A percentile compares a stretch with the other conserved stretches of the same genome.
Evolutionary conservation across 2,797 vertebrate species (phyloP).

Genomic region (Typhlichthys subterraneus): DNA sequence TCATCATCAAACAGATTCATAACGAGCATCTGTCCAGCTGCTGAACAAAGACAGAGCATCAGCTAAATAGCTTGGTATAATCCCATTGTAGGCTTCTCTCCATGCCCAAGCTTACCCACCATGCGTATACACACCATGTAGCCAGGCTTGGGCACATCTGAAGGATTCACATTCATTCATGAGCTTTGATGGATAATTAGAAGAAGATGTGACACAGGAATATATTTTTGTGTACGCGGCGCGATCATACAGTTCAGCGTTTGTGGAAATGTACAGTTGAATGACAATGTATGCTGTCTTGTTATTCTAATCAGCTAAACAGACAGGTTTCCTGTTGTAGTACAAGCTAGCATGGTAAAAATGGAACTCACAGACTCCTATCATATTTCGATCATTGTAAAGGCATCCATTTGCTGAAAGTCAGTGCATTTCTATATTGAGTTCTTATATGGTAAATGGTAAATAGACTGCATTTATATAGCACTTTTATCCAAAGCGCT

Average conservation of each 20-base stretch:
- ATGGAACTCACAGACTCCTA: too few relatives aligned
- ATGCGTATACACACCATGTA: conserved; percentile 6
- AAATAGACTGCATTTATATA: too few relatives aligned
- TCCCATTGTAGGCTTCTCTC: conserved; percentile 48
- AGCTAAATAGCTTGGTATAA: conserved; percentile 46
- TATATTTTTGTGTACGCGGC: not conserved
- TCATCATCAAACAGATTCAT: conserved; percentile 33
- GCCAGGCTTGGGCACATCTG: conserved; percentile 37
- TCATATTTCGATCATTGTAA: too few relatives aligned
- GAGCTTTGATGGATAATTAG: conserved; percentile 38
- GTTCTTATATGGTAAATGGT: not conserved
- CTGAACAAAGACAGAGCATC: conserved; percentile 48
- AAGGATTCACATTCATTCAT: conserved; percentile 31
- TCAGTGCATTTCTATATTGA: not conserved
- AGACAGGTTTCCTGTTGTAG: not conserved
- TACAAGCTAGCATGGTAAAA: too few relatives aligned
- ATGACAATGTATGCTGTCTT: conserved; percentile 1
- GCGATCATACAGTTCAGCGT: not conserved
- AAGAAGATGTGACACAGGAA: conserved; percentile 11
- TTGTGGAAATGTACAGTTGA: conserved; percentile 1
- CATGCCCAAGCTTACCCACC: conserved; percentile 32
- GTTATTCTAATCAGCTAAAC: too few relatives aligned
- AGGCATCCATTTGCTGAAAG: not conserved
- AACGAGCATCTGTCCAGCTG: conserved; percentile 28
- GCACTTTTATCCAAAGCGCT: too few relatives aligned